These are phyloP conservation scores for Nothocercus julius DNA, from an alignment of 2,113 vertebrate genomes.

Conservation along the genomic window DNA sequence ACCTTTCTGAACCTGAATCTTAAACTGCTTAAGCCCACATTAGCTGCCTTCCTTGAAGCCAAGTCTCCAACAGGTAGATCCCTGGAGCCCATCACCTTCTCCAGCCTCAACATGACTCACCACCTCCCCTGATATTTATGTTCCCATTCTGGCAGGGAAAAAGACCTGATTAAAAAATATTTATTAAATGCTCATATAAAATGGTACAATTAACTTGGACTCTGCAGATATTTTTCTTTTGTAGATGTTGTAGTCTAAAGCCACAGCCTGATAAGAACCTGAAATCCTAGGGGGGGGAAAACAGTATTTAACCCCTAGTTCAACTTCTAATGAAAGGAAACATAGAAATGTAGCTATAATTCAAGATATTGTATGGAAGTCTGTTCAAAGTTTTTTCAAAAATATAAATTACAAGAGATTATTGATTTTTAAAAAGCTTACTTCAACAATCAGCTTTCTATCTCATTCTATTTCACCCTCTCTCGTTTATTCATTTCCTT, in stretches of 20 bases:
- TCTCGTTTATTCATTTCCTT: conserved; percentile 84
- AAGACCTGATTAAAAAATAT: background rate
- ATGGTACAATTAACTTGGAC: background rate
- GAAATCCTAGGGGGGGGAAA: background rate
- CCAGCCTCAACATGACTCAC: background rate
- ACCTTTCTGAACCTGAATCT: background rate
- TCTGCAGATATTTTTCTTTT: background rate
- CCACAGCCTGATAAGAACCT: conserved; percentile 2
- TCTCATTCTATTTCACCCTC: conserved; percentile 70
- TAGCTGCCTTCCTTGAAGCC: background rate
- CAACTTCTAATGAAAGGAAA: conserved; percentile 73
- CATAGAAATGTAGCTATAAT: conserved; percentile 72
- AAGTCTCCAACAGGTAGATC: background rate
- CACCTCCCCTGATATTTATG: background rate
- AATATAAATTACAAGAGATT: conserved; percentile 82
- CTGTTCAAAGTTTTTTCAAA: conserved; percentile 76
- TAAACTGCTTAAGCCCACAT: background rate
- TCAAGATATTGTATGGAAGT: conserved; percentile 72
- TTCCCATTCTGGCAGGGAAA: background rate
- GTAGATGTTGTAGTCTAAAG: conserved; percentile 9
- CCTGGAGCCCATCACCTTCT: background rate
- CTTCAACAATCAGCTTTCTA: conserved; percentile 80
- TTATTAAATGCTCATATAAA: background rate
- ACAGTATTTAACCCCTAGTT: conserved; percentile 67
- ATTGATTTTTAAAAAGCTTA: conserved; percentile 84